Percentiles rank a stretch among this genome's conserved stretches.
Conservation (phyloP, 1,140 invertebrate species). For the Conus ventricosus region DNA sequence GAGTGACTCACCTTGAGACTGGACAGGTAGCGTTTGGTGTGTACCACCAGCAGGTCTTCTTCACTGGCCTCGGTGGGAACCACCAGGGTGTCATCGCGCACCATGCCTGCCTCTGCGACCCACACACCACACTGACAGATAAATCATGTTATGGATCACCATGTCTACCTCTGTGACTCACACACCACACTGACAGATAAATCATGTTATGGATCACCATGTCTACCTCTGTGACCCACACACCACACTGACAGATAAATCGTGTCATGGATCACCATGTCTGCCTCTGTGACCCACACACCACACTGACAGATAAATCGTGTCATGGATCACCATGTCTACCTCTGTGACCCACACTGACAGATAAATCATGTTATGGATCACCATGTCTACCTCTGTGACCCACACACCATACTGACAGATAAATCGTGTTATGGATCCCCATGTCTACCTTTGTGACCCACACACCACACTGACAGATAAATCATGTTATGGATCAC, state of each 20-base stretch:
- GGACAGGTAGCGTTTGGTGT: slow-evolving; percentile 84
- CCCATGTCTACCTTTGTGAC: slow-evolving; percentile 71
- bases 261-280: no score
- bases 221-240: no score
- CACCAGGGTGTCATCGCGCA: slow-evolving; percentile 72
- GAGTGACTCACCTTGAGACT: slow-evolving; percentile 74
- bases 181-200: neutral
- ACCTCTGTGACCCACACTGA: slow-evolving; percentile 58
- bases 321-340: slow-evolving; percentile 70
- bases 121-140: neutral
- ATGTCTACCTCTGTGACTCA: neutral
- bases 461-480: neutral
- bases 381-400: neutral
- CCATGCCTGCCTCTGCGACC: slow-evolving; percentile 68
- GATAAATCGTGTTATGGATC: slow-evolving; percentile 58
- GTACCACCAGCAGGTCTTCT: slow-evolving; percentile 83
- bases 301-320: neutral
- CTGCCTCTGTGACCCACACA: no score
- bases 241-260: no score
- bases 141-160: neutral
- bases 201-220: no score
- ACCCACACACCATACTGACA: neutral
- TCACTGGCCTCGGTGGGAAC: slow-evolving; percentile 82
- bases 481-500: neutral
- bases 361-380: neutral